Percentiles rank a stretch among this genome's conserved stretches.
Conservation (phyloP, 2,113 vertebrate genomes). For the Phoxinus phoxinus region DNA sequence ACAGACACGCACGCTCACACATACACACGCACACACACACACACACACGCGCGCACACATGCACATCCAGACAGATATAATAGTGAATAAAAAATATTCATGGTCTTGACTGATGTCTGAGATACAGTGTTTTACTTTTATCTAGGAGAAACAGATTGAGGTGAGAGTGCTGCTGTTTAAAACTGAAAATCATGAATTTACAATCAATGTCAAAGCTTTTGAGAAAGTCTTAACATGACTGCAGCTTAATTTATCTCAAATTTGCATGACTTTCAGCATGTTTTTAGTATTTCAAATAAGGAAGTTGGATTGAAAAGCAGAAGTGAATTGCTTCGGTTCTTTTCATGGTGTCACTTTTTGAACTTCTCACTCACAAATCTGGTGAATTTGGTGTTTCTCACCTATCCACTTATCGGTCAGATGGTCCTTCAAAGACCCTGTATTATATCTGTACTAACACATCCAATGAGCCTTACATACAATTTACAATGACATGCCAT, state of each 20-base stretch:
- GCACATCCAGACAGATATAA: neutral
- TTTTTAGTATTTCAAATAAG: conserved; percentile 2
- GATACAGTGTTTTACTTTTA: conserved; percentile 15
- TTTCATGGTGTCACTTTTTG: neutral
- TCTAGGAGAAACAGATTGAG: conserved; percentile 23
- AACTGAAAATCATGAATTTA: neutral
- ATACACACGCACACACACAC: neutral
- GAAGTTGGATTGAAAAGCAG: neutral
- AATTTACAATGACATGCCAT: neutral
- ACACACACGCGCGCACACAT: neutral
- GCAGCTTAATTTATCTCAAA: neutral
- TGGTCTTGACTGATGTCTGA: neutral
- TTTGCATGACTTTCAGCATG: conserved; percentile 4
- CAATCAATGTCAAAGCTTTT: neutral
- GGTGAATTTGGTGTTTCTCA: neutral
- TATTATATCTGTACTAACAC: neutral
- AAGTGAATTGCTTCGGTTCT: neutral
- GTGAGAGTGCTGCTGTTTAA: neutral
- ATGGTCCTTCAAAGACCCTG: neutral
- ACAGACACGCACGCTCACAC: neutral
- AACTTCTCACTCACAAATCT: neutral
- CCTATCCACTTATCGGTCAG: neutral
- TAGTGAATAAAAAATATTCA: neutral
- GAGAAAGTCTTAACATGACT: neutral
- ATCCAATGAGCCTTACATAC: neutral